Evolutionary conservation across 1,140 invertebrate species (phyloP), one percentile per base, ranked within the genome.

Genomic region (Piezodorus guildinii): DNA sequence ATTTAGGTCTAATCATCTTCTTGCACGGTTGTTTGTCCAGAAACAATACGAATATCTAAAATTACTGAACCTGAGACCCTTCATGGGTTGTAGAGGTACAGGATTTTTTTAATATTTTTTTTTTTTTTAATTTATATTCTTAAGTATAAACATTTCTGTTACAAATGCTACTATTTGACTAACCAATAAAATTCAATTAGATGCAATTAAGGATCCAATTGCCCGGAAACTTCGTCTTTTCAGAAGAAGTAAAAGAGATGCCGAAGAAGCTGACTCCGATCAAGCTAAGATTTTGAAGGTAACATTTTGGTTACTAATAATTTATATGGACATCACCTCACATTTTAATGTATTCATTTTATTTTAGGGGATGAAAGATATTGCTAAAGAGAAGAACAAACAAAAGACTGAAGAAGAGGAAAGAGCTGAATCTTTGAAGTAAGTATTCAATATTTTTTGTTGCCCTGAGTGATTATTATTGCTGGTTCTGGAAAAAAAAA

Each of bases 241-340:
- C 12, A 79, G 91, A 44, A 79, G 90, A 66, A 79, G 85, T 16
- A 77, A 80, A 49, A 80, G 86, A 66, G 82, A 87, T 63, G 82
- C 86, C 67, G 75, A 77, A 65, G 90, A 86, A 71, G 89, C 87
- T 65, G 91, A 95, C 73, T 88, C 90, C 73, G 92, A 94, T 76
- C 91, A 93, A 69, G 91, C 92, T 3, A 94, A 97, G 77, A 95
- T 98, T 69, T 77, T 98, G 1, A 94, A 94, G 77, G 83, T 85
- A 4, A 27, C 6, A 30, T 30, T 56, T 63, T 54, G 15, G 8
- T 21, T 25, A 21, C 8, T 27, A 27, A 16, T 23, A n/a, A 27
- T 56, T 21, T 10, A n/a, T n/a, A 3, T 56, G 17, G 3, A 56
- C 3, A 12, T 12, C 14, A n/a, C 17, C 17, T 3, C 27, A 9